phyloP scores from a whole-genome alignment of 2,113 vertebrate species.

The Chitala chitala region DNA sequence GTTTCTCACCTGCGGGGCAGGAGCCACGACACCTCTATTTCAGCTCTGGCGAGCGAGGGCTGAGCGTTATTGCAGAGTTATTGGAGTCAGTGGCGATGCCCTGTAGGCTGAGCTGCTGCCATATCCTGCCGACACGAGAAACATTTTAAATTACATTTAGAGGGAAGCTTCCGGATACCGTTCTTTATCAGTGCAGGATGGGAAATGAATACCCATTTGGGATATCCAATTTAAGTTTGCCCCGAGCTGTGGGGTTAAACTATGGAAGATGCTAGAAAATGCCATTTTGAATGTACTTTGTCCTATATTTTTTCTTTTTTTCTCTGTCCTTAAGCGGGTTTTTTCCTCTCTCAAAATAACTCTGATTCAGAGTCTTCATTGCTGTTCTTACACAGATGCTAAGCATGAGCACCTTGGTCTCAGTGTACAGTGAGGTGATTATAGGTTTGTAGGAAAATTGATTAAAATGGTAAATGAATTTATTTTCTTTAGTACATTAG shows the following conservation, averaged over 20 bases:
- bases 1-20: no score
- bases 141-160: conserved; percentile 44
- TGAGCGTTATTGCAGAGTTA: conserved; percentile 27
- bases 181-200: conserved; percentile 23
- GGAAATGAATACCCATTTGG: conserved; percentile 35
- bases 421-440: not conserved
- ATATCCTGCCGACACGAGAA: conserved; percentile 35
- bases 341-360: conserved; percentile 11
- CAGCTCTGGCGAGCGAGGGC: no score
- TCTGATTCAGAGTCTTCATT: not conserved
- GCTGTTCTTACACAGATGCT: not conserved
- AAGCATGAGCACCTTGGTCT: not conserved
- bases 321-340: not conserved
- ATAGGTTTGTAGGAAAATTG: no score
- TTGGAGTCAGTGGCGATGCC: conserved; percentile 19
- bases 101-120: conserved; percentile 26
- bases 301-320: conserved; percentile 12
- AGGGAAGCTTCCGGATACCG: conserved; percentile 29
- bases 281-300: conserved; percentile 24
- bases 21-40: no score
- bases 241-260: conserved; percentile 20
- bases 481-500: no score
- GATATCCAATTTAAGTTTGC: conserved; percentile 37
- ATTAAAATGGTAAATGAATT: not conserved
- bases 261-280: conserved; percentile 16